These are phyloP conservation scores for Drosophila nigrodunni DNA, from an alignment of 1,140 invertebrate species.

Conservation along the genomic window DNA sequence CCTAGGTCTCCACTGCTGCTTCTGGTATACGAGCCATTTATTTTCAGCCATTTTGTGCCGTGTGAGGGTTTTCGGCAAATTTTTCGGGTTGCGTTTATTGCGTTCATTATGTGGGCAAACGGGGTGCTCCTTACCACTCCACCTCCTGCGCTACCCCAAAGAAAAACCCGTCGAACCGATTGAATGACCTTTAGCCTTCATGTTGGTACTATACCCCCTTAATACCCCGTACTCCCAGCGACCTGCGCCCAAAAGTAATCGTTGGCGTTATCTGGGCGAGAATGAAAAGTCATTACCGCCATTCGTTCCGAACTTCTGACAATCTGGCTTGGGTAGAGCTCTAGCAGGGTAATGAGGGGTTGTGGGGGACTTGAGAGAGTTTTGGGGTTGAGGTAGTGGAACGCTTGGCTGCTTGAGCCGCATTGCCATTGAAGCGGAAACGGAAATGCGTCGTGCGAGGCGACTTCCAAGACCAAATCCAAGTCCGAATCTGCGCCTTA, in stretches of 20 bases:
- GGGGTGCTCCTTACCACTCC: background rate
- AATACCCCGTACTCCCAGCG: background rate
- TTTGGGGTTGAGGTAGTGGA: slow-evolving; percentile 5
- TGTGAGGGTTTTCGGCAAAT: slow-evolving; percentile 51
- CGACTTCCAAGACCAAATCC: slow-evolving; percentile 9
- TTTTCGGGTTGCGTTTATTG: slow-evolving; percentile 81
- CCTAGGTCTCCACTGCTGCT: slow-evolving; percentile 1
- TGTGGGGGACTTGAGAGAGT: background rate
- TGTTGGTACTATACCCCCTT: background rate
- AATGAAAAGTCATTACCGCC: slow-evolving; percentile 83
- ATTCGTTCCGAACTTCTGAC: slow-evolving; percentile 66
- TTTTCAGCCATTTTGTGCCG: slow-evolving; percentile 8
- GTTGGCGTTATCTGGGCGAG: slow-evolving; percentile 78
- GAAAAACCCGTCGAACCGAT: slow-evolving; percentile 51
- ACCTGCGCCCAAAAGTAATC: slow-evolving; percentile 54
- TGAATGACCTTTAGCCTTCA: slow-evolving; percentile 21
- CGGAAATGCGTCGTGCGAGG: slow-evolving; percentile 69
- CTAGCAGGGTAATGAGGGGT: background rate
- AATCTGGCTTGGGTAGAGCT: slow-evolving; percentile 27
- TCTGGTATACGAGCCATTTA: background rate
- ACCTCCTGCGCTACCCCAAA: background rate
- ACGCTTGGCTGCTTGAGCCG: slow-evolving; percentile 42
- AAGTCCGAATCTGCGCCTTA: slow-evolving; percentile 24
- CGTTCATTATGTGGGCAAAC: slow-evolving; percentile 63
- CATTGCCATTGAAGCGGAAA: slow-evolving; percentile 76